A percentile compares a stretch with the other conserved stretches of the same genome.
These are phyloP conservation scores for Branchinecta lynchi DNA, from an alignment of 1,140 invertebrate species.

Conservation along the genomic window DNA sequence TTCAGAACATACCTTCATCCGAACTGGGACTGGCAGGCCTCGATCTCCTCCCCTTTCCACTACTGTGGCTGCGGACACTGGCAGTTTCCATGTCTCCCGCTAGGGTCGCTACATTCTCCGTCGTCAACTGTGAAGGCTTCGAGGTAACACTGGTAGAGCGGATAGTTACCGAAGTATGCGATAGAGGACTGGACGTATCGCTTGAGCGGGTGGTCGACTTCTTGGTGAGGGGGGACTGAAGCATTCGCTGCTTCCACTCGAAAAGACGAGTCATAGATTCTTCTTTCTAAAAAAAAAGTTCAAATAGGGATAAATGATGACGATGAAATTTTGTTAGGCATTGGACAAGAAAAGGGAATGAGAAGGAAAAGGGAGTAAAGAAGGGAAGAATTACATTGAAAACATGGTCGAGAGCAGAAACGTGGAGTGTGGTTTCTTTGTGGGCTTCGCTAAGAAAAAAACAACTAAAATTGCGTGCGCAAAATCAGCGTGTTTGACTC, in stretches of 20 bases:
- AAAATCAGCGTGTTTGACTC: no score
- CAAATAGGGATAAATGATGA: no score
- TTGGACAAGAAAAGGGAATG: no score
- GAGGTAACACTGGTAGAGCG: not conserved
- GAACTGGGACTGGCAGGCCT: not conserved
- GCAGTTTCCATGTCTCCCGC: not conserved
- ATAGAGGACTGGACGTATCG: conserved; percentile 17
- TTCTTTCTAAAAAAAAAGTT: conserved; percentile 43
- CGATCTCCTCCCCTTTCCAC: not conserved
- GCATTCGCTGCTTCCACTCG: conserved; percentile 84
- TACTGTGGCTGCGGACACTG: not conserved
- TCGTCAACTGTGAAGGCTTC: not conserved
- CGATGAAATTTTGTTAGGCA: no score
- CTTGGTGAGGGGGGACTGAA: conserved; percentile 66
- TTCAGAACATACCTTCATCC: not conserved
- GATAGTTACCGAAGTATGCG: conserved; percentile 8
- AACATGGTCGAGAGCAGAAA: no score
- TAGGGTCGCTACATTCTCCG: conserved; percentile 8
- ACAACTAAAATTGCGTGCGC: no score
- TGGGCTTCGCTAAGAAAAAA: no score
- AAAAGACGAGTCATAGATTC: conserved; percentile 77
- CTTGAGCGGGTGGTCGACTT: conserved; percentile 36
- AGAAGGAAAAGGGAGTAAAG: no score
- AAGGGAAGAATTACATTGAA: no score
- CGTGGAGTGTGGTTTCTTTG: no score